phyloP scores from a whole-genome alignment of 2,797 vertebrate genomes.

The Tokudaia muenninki region DNA sequence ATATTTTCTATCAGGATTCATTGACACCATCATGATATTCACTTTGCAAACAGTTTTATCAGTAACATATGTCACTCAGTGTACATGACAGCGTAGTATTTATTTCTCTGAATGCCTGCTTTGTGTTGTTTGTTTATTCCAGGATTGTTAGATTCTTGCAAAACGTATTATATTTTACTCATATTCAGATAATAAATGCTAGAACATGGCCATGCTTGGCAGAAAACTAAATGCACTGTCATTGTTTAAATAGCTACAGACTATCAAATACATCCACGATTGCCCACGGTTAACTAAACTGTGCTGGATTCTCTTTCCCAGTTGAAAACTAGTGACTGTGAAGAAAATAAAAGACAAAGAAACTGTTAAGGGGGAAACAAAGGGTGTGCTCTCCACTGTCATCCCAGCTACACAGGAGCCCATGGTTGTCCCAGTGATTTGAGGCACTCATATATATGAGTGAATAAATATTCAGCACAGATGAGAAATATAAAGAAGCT shows the following conservation, averaged over 20 bases:
- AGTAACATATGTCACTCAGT: neutral
- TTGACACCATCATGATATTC: neutral
- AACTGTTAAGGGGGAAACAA: neutral
- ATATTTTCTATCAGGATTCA: neutral
- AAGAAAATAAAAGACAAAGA: neutral
- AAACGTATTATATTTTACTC: neutral
- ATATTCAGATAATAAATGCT: neutral
- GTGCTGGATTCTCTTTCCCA: neutral
- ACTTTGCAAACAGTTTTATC: conserved; percentile 44
- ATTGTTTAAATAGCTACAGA: neutral
- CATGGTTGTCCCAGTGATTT: neutral
- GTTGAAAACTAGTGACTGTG: neutral
- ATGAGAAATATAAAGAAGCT: neutral
- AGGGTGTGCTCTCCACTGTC: neutral
- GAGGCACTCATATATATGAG: neutral
- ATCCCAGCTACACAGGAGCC: neutral
- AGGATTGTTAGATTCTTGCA: neutral
- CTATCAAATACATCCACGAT: neutral
- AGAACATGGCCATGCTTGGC: neutral
- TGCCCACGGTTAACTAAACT: neutral
- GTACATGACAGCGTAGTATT: neutral
- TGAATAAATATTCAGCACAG: neutral
- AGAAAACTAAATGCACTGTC: neutral
- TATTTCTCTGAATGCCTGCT: neutral
- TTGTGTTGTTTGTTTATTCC: conserved; percentile 8